Conservation (phyloP, 2,888 invertebrate genomes). For the Cryptus viduatorius region DNA sequence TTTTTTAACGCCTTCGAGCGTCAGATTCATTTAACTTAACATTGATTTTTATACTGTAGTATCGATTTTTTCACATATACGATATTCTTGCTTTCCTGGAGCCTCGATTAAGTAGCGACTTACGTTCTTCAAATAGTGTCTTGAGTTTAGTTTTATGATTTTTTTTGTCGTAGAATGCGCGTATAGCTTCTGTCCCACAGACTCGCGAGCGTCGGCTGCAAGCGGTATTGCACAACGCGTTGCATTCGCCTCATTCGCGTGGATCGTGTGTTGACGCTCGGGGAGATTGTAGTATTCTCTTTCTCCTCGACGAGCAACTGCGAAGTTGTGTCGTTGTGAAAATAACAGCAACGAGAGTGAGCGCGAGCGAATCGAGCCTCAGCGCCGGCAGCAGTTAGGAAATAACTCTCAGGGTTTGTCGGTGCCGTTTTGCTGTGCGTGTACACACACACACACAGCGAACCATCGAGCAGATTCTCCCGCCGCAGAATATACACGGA, state of each 20-base stretch:
- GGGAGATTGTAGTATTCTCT: conserved; percentile 22
- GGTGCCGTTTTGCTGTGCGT: conserved; percentile 31
- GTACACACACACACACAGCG: background rate
- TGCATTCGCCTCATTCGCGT: conserved; percentile 31
- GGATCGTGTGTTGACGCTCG: conserved; percentile 50
- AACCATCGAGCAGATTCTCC: conserved; percentile 3
- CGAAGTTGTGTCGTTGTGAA: conserved; percentile 53
- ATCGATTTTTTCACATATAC: background rate
- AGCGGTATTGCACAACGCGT: conserved; percentile 57
- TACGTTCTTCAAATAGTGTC: background rate
- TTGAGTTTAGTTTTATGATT: background rate
- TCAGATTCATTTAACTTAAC: too few relatives aligned
- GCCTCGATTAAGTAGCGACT: background rate
- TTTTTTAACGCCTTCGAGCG: too few relatives aligned
- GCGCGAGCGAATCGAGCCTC: conserved; percentile 29
- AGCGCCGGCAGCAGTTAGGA: conserved; percentile 42
- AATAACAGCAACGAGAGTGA: conserved; percentile 55
- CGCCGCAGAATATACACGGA: conserved; percentile 11
- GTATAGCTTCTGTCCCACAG: conserved; percentile 30
- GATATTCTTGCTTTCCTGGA: background rate
- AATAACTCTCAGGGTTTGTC: conserved; percentile 55
- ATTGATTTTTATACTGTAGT: too few relatives aligned
- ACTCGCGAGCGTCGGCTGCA: conserved; percentile 49
- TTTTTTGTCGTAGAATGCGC: background rate
- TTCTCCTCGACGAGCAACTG: conserved; percentile 30